These are phyloP conservation scores for Enteromius paludinosus DNA, from an alignment of 2,797 vertebrate genomes.

Conservation along the genomic window DNA sequence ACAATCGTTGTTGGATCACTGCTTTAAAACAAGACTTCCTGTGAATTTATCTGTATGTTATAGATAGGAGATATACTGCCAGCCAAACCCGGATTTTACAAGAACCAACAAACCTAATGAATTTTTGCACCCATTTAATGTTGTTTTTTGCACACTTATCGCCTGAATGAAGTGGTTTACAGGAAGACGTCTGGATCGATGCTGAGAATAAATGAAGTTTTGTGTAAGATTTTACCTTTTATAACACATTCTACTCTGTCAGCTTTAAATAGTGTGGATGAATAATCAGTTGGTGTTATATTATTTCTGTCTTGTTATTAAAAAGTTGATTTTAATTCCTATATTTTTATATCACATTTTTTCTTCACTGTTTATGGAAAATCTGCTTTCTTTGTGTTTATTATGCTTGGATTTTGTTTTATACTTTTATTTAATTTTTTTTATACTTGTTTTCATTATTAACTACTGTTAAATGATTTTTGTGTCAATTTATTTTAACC, in stretches of 20 bases:
- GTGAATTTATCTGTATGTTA: neutral
- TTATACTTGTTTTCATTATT: neutral
- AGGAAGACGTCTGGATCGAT: neutral
- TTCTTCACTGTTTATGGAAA: conserved; percentile 7
- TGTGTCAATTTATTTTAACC: neutral
- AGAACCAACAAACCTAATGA: neutral
- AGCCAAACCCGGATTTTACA: neutral
- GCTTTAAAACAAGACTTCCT: neutral
- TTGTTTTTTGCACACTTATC: conserved; percentile 22
- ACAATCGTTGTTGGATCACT: neutral
- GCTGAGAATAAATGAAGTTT: conserved; percentile 21
- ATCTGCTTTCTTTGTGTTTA: neutral
- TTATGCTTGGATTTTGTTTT: neutral
- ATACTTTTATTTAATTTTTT: neutral
- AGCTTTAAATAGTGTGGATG: neutral
- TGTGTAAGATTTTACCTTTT: neutral
- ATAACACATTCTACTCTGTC: neutral
- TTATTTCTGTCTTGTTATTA: neutral
- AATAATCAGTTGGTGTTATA: conserved; percentile 10
- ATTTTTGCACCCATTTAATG: neutral
- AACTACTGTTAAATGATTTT: neutral
- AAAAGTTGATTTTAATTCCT: conserved; percentile 10
- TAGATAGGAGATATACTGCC: neutral
- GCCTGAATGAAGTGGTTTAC: neutral
- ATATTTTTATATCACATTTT: conserved; percentile 39